Base-by-base conservation (phyloP, 2,113 vertebrate species). In the Xyrauchen texanus region DNA sequence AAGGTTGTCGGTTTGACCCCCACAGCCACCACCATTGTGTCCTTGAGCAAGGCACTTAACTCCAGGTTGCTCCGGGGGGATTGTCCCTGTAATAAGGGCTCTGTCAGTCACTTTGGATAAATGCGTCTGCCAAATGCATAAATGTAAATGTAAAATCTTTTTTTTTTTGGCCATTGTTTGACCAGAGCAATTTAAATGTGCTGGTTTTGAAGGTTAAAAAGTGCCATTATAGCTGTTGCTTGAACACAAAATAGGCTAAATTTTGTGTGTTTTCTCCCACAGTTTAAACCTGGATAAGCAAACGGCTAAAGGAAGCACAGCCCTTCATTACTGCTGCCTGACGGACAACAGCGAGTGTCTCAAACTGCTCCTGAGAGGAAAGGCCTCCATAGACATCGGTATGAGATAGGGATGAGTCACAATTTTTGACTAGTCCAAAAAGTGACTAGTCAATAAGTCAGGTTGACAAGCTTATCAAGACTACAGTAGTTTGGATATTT, bases 341-440 rank as follows among this genome's bases (percentile, higher is more conserved):
- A 98, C 97, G 0, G 98, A 98, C 93, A 98, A 98, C 60, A 95
- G 95, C 0, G 98, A 99, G 88, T 99, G 98, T 92, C 94, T 99
- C 84, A 99, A 98, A 84, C 94, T 99, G 80, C 95, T 99, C 49
- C 94, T 99, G 81, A 92, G 98, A 64, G 98, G 98, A 5, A 99
- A 99, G 81, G 98, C 97, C 80, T 95, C 96, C 86, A 96, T 98
- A 78, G 96, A 98, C 86, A 98, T 97, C 15, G 95, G 98, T 99
- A 91, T 93, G 93, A 49, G 72, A 64, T 34, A 34, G 21, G 21
- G 21, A 34, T 34, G 21, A 3, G 21, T 34, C 21, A 34, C 21
- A 34, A 34, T 34, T 34, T 34, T 34, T 34, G 21, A 34, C 21
- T 34, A 34, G 21, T 34, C 21, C 21, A 34, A 34, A 34, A 34